These are phyloP conservation scores for Mesorhabditis spiculigera DNA, from an alignment of 2,888 invertebrate species.

Conservation along the genomic window DNA sequence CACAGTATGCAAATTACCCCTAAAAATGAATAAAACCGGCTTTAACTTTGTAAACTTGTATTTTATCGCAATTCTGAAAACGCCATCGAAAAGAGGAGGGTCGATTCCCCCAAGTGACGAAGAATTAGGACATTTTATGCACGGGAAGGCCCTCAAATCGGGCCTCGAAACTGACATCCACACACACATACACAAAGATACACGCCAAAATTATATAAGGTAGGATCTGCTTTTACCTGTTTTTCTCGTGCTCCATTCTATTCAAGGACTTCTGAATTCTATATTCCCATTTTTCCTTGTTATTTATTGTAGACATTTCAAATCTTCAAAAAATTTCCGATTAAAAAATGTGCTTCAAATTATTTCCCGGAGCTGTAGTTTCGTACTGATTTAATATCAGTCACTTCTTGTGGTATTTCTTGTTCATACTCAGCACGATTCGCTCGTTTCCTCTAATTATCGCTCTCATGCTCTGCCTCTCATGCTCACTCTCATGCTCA, in stretches of 20 bases:
- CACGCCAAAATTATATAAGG: no score
- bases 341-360: constrained; percentile 23
- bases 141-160: no score
- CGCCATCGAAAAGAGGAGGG: no score
- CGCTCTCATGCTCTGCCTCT: background rate
- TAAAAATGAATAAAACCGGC: no score
- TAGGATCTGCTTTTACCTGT: constrained; percentile 13
- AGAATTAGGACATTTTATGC: no score
- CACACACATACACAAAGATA: no score
- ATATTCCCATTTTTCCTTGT: constrained; percentile 7
- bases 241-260: constrained; percentile 10
- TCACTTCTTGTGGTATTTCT: constrained; percentile 5
- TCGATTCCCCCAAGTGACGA: no score
- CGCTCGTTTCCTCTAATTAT: background rate
- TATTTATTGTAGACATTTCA: constrained; percentile 8
- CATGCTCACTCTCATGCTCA: constrained; percentile 6
- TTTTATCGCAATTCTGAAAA: no score
- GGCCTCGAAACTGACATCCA: no score
- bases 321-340: constrained; percentile 17
- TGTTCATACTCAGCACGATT: background rate
- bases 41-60: no score
- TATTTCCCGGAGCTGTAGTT: constrained; percentile 15
- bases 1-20: no score
- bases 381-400: constrained; percentile 9
- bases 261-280: constrained; percentile 6